phyloP scores from a whole-genome alignment of 2,797 vertebrate species.

The Oreochromis grahami region DNA sequence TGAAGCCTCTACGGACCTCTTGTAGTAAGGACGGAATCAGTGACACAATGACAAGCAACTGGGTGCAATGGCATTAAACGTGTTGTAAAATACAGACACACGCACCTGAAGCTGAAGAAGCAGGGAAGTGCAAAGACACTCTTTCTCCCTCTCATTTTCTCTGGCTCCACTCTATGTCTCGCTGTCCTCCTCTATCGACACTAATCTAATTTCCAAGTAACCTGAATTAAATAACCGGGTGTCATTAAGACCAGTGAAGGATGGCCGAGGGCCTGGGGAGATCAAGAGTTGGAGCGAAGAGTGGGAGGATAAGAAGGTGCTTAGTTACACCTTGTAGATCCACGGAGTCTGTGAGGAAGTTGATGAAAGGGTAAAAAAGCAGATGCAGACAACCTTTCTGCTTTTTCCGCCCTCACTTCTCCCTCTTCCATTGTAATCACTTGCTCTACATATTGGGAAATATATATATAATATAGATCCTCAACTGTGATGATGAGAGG shows the following conservation, averaged over 20 bases:
- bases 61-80: not conserved
- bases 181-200: slow-evolving; percentile 14
- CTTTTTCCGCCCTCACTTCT: not conserved
- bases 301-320: slow-evolving; percentile 39
- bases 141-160: not conserved
- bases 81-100: slow-evolving; percentile 3
- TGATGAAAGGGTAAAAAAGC: not conserved
- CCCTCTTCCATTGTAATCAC: not conserved
- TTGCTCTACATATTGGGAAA: not conserved
- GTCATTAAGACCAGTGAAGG: slow-evolving; percentile 62
- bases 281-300: slow-evolving; percentile 24
- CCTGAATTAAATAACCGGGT: slow-evolving; percentile 65
- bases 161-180: not conserved
- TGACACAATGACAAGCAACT: slow-evolving; percentile 23
- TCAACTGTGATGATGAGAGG: slow-evolving; percentile 11
- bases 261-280: slow-evolving; percentile 28
- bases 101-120: not conserved
- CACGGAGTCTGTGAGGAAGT: not conserved
- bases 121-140: not conserved
- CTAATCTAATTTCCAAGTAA: slow-evolving; percentile 62
- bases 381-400: not conserved
- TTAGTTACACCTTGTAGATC: slow-evolving; percentile 34
- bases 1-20: not conserved
- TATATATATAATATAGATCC: not conserved
- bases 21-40: slow-evolving; percentile 2